Evolutionary conservation across 2,113 vertebrate genomes (phyloP).

Genomic region (Entosphenus tridentatus): DNA sequence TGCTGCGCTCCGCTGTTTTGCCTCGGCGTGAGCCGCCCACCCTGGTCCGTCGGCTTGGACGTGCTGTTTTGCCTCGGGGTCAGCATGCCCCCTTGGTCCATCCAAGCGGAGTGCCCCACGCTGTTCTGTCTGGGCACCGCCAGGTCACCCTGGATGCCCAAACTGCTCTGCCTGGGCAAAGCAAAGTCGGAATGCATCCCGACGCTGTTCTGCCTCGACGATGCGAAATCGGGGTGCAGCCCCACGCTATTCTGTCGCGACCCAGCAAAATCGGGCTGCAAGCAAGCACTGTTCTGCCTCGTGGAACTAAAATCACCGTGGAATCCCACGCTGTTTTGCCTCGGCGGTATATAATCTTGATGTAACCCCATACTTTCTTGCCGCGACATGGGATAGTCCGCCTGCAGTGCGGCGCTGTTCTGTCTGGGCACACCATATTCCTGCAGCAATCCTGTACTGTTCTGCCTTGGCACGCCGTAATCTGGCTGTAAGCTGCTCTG

Average conservation of each 20-base stretch:
- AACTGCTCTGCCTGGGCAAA: not conserved
- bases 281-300: not conserved
- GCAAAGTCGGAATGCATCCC: not conserved
- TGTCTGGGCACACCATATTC: not conserved
- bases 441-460: no score
- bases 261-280: slow-evolving; percentile 4
- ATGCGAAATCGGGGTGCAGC: not conserved
- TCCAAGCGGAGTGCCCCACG: slow-evolving; percentile 33
- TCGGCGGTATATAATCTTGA: not conserved
- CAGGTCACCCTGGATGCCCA: not conserved
- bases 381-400: not conserved
- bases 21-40: slow-evolving; percentile 23
- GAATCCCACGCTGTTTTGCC: slow-evolving; percentile 2
- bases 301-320: not conserved
- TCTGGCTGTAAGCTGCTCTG: no score
- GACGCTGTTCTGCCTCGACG: slow-evolving; percentile 4
- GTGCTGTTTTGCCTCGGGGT: slow-evolving; percentile 1
- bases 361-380: not conserved
- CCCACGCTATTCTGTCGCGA: slow-evolving; percentile 1
- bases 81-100: slow-evolving; percentile 1
- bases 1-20: slow-evolving; percentile 54
- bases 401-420: not conserved
- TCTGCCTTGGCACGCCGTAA: no score
- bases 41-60: not conserved
- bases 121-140: slow-evolving; percentile 13